Evolutionary conservation across 2,113 vertebrate species (phyloP).

Genomic region (Phrynosoma platyrhinos): DNA sequence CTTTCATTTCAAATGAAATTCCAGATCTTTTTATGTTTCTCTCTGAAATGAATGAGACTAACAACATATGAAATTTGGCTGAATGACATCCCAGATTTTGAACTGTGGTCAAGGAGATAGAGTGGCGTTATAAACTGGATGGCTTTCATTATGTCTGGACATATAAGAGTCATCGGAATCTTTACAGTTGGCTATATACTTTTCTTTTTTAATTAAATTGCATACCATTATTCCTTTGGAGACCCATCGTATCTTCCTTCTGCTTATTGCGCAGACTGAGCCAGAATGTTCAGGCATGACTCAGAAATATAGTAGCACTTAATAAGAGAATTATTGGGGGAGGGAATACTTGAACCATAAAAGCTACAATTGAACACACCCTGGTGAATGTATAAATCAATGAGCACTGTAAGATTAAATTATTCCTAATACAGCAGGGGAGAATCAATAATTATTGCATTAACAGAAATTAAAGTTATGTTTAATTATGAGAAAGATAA

Average conservation of each 20-base stretch:
- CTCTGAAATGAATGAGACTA: neutral
- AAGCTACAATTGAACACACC: neutral
- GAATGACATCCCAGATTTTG: neutral
- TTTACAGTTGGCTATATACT: neutral
- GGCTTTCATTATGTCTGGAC: neutral
- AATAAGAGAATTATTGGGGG: neutral
- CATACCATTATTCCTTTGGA: neutral
- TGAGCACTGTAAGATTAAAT: neutral
- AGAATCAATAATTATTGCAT: slow-evolving; percentile 26
- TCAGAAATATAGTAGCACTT: neutral
- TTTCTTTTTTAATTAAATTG: neutral
- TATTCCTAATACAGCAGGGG: neutral
- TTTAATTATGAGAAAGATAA: slow-evolving; percentile 2
- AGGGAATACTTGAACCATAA: neutral
- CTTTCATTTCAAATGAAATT: neutral
- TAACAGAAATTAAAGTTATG: slow-evolving; percentile 20
- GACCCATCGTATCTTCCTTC: neutral
- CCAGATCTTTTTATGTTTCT: neutral
- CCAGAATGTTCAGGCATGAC: neutral
- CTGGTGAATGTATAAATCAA: slow-evolving; percentile 6
- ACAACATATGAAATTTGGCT: neutral
- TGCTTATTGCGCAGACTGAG: neutral
- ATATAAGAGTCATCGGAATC: neutral
- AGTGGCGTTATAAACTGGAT: neutral
- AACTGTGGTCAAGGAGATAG: neutral